Evolutionary conservation across 2,888 invertebrate species (phyloP), one percentile per base, ranked within the genome.

Genomic region (Dyspetes luteomarginatus): DNA sequence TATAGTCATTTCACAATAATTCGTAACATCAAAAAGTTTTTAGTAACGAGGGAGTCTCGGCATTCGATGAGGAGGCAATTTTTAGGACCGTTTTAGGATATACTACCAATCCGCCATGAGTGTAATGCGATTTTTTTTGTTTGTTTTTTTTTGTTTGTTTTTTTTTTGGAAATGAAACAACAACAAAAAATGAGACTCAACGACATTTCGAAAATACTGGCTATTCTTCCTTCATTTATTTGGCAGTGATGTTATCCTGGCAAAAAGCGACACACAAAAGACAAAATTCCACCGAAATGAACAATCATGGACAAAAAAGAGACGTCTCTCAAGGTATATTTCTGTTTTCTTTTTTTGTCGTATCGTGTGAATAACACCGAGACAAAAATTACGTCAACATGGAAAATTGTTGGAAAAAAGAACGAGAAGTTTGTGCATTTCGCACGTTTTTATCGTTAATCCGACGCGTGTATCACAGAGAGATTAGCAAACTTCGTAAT

Each of bases 191-290:
- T n/a, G n/a, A n/a, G n/a, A n/a, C n/a, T n/a, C n/a, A n/a, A n/a
- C n/a, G n/a, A n/a, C n/a, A n/a, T n/a, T n/a, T n/a, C n/a, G n/a
- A n/a, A n/a, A n/a, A 67, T 60, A 58, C 36, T 17, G 17, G 30
- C 2, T n/a, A n/a, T n/a, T 45, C 7, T 9, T 36, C 28, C 24
- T 26, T 45, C 71, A 19, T 50, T 45, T 24, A n/a, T 71, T 67
- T 71, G 80, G 76, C 80, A 81, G 80, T 81, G 72, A 62, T 76
- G 64, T 71, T 68, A 48, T 30, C 71, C 69, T 60, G 75, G 75
- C 65, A 45, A 71, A 65, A 67, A 60, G 71, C 55, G 28, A 60
- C 36, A 68, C 50, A 24, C 30, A 12, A 22, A 17, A 36, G 64
- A 56, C 30, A 58, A 19, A 48, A 48, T 48, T 17, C 17, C 19